Conservation (phyloP, 2,113 vertebrate species). For the Pycnonotus jocosus region DNA sequence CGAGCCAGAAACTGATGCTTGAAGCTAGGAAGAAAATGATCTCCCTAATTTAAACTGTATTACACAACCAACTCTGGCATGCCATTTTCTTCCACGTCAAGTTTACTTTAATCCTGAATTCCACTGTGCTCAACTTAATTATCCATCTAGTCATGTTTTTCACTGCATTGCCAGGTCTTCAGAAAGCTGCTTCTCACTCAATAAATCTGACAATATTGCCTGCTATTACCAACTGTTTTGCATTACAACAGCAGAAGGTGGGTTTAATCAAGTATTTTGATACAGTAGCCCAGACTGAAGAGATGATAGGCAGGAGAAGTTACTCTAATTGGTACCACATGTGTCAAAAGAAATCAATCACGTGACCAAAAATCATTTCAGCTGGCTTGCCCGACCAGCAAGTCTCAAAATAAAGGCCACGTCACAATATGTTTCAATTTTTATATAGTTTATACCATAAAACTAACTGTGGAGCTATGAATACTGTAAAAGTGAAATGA, state of each 20-base stretch:
- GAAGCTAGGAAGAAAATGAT: conserved; percentile 5
- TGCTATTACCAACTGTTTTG: conserved; percentile 42
- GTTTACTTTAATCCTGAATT: conserved; percentile 44
- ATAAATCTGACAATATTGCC: conserved; percentile 53
- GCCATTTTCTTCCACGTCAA: conserved; percentile 8
- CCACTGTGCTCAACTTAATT: conserved; percentile 28
- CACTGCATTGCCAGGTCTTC: conserved; percentile 26
- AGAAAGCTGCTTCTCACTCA: conserved; percentile 56
- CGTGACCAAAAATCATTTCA: background rate
- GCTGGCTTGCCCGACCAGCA: background rate
- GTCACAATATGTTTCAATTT: background rate
- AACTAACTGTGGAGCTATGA: background rate
- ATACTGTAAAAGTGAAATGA: background rate
- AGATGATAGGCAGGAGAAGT: conserved; percentile 43
- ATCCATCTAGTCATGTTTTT: conserved; percentile 31
- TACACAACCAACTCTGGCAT: background rate
- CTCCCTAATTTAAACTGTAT: conserved; percentile 37
- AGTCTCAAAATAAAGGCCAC: background rate
- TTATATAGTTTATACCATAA: background rate
- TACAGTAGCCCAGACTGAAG: conserved; percentile 41
- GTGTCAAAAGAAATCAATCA: conserved; percentile 36
- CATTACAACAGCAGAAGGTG: conserved; percentile 47
- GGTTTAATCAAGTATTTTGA: conserved; percentile 55
- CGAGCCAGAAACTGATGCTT: conserved; percentile 5
- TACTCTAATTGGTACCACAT: conserved; percentile 47